Conservation (phyloP, 2,113 vertebrate species). For the Prolemur simus region DNA sequence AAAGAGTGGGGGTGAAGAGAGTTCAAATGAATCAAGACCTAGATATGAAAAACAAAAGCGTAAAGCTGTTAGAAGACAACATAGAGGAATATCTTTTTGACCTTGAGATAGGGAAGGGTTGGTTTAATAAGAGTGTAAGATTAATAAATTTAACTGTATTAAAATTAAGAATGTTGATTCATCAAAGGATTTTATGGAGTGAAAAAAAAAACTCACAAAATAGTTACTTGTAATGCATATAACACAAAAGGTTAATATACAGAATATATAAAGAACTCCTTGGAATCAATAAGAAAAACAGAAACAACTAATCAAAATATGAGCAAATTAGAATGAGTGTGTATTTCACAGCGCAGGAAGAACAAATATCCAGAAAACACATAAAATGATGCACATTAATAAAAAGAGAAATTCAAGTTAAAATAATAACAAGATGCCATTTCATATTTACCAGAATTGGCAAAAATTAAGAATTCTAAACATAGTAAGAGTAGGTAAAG, state of each 20-base stretch:
- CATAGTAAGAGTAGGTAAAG: background rate
- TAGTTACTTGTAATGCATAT: background rate
- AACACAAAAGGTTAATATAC: background rate
- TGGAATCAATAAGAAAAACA: constrained; percentile 12
- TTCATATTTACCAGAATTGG: background rate
- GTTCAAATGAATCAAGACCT: constrained; percentile 6
- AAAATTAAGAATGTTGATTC: constrained; percentile 23
- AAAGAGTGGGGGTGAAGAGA: background rate
- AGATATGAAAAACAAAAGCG: background rate
- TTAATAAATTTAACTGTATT: constrained; percentile 3
- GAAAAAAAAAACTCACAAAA: background rate
- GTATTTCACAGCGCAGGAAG: background rate
- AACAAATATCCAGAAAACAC: background rate
- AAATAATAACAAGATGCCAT: background rate
- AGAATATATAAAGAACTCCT: background rate
- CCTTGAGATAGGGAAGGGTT: background rate
- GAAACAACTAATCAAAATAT: constrained; percentile 11
- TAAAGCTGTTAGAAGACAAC: constrained; percentile 14
- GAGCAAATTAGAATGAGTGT: background rate
- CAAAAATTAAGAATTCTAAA: constrained; percentile 11
- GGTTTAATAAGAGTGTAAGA: constrained; percentile 16
- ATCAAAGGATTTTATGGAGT: background rate
- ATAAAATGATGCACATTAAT: background rate
- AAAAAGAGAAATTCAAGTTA: background rate
- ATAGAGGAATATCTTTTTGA: background rate